A percentile compares a stretch with the other conserved stretches of the same genome.
Evolutionary conservation across 2,888 invertebrate genomes (phyloP).

Genomic region (Kryphioiulus occultus): DNA sequence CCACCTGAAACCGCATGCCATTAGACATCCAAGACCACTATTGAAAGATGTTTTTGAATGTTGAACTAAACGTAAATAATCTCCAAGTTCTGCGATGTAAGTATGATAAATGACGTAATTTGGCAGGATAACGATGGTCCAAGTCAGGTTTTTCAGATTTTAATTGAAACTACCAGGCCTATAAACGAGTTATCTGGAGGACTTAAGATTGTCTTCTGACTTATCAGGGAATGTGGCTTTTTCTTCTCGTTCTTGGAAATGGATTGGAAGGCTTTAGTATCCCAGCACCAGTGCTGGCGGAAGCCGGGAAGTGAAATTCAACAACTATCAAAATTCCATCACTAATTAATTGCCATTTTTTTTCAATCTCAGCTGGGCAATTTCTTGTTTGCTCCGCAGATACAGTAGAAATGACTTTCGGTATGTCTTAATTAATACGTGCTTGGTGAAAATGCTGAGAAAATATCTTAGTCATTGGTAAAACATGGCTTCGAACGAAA

Average conservation of each 20-base stretch:
- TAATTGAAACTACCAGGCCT: neutral
- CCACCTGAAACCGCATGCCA: neutral
- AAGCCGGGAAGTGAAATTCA: neutral
- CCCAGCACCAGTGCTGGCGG: neutral
- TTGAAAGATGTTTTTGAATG: neutral
- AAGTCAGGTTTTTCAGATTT: neutral
- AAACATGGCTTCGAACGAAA: neutral
- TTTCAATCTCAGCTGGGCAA: neutral
- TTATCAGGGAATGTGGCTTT: neutral
- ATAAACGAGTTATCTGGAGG: neutral
- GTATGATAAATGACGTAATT: neutral
- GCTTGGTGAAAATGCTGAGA: no score
- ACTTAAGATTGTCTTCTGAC: neutral
- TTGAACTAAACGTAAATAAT: neutral
- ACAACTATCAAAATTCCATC: neutral
- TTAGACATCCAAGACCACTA: neutral
- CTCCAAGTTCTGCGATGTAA: neutral
- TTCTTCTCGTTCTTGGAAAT: neutral
- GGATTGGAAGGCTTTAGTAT: neutral
- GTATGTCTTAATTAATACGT: neutral
- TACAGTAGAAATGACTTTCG: neutral
- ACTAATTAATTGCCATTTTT: neutral
- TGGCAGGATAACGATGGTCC: neutral
- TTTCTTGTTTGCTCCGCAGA: neutral
- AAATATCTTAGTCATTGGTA: neutral